These are phyloP conservation scores for Digitonthophagus gazella DNA, from an alignment of 2,888 invertebrate species.

Conservation along the genomic window DNA sequence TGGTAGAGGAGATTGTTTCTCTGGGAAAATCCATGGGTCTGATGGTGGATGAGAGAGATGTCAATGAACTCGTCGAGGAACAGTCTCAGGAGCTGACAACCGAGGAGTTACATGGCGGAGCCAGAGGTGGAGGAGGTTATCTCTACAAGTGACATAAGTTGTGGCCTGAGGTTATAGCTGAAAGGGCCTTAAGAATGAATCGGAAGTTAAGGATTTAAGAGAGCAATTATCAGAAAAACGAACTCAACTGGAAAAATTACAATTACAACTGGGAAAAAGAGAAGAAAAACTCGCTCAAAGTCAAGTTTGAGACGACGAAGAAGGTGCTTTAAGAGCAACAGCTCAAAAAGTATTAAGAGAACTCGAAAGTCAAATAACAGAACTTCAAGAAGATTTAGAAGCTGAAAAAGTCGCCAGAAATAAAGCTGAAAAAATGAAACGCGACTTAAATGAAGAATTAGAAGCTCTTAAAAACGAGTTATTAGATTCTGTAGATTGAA, in stretches of 20 bases:
- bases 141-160: too few relatives aligned
- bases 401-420: constrained; percentile 86
- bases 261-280: constrained; percentile 79
- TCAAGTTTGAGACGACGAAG: constrained; percentile 90
- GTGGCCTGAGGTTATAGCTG: too few relatives aligned
- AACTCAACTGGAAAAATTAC: constrained; percentile 88
- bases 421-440: constrained; percentile 93
- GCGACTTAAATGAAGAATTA: constrained; percentile 94
- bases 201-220: constrained; percentile 84
- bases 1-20: too few relatives aligned
- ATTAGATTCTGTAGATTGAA: constrained; percentile 93
- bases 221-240: constrained; percentile 92
- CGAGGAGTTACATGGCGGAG: too few relatives aligned
- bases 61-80: too few relatives aligned
- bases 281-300: constrained; percentile 93
- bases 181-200: constrained; percentile 86
- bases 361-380: constrained; percentile 87
- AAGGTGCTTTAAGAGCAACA: constrained; percentile 78
- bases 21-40: too few relatives aligned
- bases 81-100: too few relatives aligned
- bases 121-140: too few relatives aligned
- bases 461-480: constrained; percentile 96
- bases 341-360: constrained; percentile 88
- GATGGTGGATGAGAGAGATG: too few relatives aligned
- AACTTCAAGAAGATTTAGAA: constrained; percentile 95